Conservation (phyloP, 2,797 vertebrate species). For the Enteromius radiatus region DNA sequence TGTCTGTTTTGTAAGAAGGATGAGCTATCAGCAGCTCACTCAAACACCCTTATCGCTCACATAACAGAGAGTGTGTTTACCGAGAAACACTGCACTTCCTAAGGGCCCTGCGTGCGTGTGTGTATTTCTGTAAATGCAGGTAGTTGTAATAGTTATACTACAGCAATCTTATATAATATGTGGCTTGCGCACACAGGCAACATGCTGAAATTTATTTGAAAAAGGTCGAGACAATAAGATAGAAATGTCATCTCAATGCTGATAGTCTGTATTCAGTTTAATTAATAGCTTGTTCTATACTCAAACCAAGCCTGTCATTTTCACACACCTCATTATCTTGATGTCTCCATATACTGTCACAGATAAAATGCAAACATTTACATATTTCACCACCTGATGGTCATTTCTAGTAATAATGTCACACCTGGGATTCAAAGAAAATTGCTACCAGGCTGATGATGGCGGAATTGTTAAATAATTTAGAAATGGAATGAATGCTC, state of each 20-base stretch:
- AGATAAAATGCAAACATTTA: conserved; percentile 16
- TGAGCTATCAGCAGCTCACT: conserved; percentile 50
- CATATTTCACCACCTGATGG: conserved; percentile 24
- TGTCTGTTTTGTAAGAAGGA: conserved; percentile 48
- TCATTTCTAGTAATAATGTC: conserved; percentile 10
- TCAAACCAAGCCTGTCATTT: conserved; percentile 32
- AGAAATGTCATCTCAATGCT: background rate
- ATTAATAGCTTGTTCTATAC: conserved; percentile 26
- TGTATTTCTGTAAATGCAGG: background rate
- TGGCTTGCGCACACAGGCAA: background rate
- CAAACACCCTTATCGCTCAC: conserved; percentile 50
- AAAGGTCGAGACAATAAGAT: background rate
- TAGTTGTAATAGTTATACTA: background rate
- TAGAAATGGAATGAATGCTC: background rate
- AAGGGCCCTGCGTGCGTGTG: conserved; percentile 19
- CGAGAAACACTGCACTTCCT: conserved; percentile 57
- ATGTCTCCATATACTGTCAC: conserved; percentile 9
- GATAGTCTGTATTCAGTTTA: background rate
- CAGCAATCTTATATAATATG: background rate
- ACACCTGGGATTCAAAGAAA: background rate
- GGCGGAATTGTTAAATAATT: background rate
- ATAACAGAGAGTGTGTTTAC: conserved; percentile 51
- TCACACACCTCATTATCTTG: conserved; percentile 32
- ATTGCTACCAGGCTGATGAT: conserved; percentile 13
- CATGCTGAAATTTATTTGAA: background rate